Percentiles rank a stretch among this genome's conserved stretches.
These are phyloP conservation scores for Chondrosia reniformis DNA, from an alignment of 37 sponge, comb jelly and placozoan species.

Conservation along the genomic window DNA sequence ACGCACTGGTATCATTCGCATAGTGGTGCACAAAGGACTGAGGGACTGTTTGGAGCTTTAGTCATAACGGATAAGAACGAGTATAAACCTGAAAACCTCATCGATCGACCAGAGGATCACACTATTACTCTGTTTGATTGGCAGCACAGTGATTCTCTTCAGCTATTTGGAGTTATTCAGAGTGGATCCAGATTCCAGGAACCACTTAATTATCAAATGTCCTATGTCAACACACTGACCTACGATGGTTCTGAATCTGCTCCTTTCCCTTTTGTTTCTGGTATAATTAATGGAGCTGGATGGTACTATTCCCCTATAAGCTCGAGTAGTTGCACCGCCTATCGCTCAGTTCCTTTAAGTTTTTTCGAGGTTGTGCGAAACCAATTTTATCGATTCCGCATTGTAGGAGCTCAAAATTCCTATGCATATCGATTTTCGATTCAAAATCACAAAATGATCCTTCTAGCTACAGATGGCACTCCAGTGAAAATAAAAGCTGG, in stretches of 20 bases:
- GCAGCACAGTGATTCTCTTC: constrained; percentile 47
- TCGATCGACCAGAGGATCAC: constrained; percentile 55
- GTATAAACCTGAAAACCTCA: background rate
- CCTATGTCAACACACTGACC: background rate
- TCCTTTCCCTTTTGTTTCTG: constrained; percentile 65
- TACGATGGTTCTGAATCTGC: constrained; percentile 61
- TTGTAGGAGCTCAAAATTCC: constrained; percentile 77
- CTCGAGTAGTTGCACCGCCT: background rate
- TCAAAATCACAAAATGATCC: constrained; percentile 51
- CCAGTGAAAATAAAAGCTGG: constrained; percentile 25
- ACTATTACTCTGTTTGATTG: constrained; percentile 72
- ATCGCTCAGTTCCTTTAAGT: constrained; percentile 4
- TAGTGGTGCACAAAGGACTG: constrained; percentile 68
- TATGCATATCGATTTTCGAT: constrained; percentile 67
- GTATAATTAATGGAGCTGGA: constrained; percentile 78
- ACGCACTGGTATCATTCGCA: constrained; percentile 90
- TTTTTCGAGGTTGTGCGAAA: background rate
- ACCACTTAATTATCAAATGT: background rate
- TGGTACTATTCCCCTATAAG: constrained; percentile 6
- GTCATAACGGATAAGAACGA: constrained; percentile 28
- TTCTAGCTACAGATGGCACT: constrained; percentile 67
- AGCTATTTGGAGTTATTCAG: constrained; percentile 31
- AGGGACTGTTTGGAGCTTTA: constrained; percentile 74
- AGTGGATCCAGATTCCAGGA: background rate
- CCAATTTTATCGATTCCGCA: constrained; percentile 56